phyloP scores from a whole-genome alignment of 1,140 invertebrate genomes.

The Oreohelix idahoensis region DNA sequence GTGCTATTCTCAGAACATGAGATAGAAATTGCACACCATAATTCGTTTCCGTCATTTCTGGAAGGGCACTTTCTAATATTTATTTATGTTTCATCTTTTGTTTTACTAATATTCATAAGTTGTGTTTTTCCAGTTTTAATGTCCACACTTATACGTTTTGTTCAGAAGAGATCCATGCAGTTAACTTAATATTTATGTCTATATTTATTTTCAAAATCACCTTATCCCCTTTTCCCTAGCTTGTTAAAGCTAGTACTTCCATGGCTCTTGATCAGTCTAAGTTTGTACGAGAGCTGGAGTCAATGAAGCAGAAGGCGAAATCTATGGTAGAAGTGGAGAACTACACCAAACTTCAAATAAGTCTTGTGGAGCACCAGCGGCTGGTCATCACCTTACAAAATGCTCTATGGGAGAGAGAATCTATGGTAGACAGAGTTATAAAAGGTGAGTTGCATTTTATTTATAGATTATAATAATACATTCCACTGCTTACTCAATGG shows the following conservation, averaged over 20 bases:
- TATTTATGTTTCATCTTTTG: no score
- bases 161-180: no score
- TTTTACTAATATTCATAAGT: no score
- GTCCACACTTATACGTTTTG: no score
- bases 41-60: no score
- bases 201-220: neutral
- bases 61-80: no score
- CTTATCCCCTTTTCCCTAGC: neutral
- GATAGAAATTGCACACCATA: no score
- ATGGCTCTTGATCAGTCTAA: slow-evolving; percentile 32
- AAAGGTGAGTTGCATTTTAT: slow-evolving; percentile 23
- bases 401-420: slow-evolving; percentile 7
- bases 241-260: slow-evolving; percentile 22
- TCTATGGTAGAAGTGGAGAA: slow-evolving; percentile 26
- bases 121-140: no score
- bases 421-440: slow-evolving; percentile 12
- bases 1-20: no score
- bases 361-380: slow-evolving; percentile 33
- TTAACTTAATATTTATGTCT: neutral
- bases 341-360: slow-evolving; percentile 34
- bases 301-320: slow-evolving; percentile 17
- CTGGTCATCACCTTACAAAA: slow-evolving; percentile 23
- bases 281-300: slow-evolving; percentile 19
- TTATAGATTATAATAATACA: no score
- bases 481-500: no score